Conservation (phyloP, 2,888 invertebrate genomes). For the Caenorhabditis imperialis region DNA sequence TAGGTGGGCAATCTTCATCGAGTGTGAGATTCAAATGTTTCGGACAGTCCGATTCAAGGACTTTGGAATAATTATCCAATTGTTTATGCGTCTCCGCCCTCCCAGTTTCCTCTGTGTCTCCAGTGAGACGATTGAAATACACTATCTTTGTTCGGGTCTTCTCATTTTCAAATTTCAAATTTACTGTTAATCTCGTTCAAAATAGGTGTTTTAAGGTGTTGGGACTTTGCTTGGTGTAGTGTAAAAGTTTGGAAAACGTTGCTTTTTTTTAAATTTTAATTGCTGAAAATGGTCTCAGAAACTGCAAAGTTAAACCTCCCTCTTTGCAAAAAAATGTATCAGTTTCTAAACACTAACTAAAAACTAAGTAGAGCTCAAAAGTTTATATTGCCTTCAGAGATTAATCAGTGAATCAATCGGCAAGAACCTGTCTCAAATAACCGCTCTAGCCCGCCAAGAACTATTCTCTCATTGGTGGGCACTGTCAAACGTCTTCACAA, state of each 20-base stretch:
- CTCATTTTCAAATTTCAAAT: constrained; percentile 2
- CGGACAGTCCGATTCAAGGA: constrained; percentile 26
- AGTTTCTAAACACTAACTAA: too few species aligned
- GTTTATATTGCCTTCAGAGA: too few species aligned
- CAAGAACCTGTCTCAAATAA: constrained; percentile 45
- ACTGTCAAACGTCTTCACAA: not conserved
- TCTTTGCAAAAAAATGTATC: too few species aligned
- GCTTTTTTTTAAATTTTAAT: too few species aligned
- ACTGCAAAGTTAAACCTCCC: too few species aligned
- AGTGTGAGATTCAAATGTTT: not conserved
- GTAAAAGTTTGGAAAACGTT: too few species aligned
- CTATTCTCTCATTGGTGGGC: constrained; percentile 6
- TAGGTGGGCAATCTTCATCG: too few species aligned
- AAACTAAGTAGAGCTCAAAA: too few species aligned
- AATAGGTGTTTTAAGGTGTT: too few species aligned
- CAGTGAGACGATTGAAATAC: constrained; percentile 15
- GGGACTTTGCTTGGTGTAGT: too few species aligned
- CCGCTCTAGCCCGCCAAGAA: constrained; percentile 22
- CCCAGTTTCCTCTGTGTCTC: constrained; percentile 22
- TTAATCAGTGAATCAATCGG: constrained; percentile 43
- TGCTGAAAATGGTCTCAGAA: too few species aligned
- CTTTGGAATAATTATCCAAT: constrained; percentile 36
- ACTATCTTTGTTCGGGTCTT: constrained; percentile 29
- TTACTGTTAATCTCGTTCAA: too few species aligned
- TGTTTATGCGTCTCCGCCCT: constrained; percentile 14